Base-by-base conservation (phyloP, 2,113 vertebrate genomes). In the Hippoglossus stenolepis region DNA sequence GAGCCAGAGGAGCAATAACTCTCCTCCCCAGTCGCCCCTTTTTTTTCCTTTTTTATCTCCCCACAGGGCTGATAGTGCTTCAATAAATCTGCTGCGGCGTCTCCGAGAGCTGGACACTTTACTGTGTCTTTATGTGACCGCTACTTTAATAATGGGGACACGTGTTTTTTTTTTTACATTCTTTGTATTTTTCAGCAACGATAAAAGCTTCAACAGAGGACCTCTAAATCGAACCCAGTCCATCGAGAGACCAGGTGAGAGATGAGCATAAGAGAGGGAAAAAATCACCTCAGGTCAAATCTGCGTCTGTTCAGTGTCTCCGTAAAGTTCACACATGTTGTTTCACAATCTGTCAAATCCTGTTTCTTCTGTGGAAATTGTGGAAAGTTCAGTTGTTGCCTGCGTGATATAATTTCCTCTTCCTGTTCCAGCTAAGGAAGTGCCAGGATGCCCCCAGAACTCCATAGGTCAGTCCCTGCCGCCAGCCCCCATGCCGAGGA, bases 401-500 rank as follows among this genome's bases (percentile, higher is more conserved):
- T 73, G 17, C 66, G 61, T 80, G 83, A 89, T 85, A 24, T 87
- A 20, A 87, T 90, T 90, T 93, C 91, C 91, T 91, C 47, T 93
- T 85, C 91, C 86, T 83, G 79, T 87, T 90, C 81, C 87, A 95
- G 95, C 92, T 83, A 95, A 95, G 87, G 93, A 94, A 93, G 92
- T 92, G 68, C 92, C 93, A 53, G 94, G 94, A 86, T 93, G 94
- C 76, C 92, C 95, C 87, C 87, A 94, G 85, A 97, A 93, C 76
- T 91, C 96, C 45, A 85, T 89, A 18, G 74, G 94, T 83, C 96
- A 94, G 76, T 80, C 94, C 70, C 94, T 96, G 75, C 95, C 97
- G 67, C 95, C 96, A 57, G 97, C 96, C n/a, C 96, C 96, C 77
- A 95, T 97, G 94, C 95, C 96, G 73, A 94, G 97, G 88, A 99